These are phyloP conservation scores for Apis laboriosa DNA, from an alignment of 1,140 invertebrate genomes.

Conservation along the genomic window DNA sequence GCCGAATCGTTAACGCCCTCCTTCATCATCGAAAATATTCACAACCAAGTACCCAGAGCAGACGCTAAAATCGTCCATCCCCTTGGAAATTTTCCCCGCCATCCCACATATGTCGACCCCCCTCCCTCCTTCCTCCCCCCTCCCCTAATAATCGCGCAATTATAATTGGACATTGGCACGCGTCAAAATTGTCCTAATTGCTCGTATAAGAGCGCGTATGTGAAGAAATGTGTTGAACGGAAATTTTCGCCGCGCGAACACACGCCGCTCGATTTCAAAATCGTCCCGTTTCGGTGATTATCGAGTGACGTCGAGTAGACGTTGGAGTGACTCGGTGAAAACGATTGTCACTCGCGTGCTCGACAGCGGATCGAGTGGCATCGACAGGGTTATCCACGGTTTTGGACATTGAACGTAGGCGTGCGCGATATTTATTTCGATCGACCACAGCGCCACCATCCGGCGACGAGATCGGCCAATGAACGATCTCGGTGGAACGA, in stretches of 20 bases:
- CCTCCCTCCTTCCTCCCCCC: too few relatives aligned
- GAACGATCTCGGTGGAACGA: slow-evolving; percentile 41
- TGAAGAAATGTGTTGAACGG: neutral
- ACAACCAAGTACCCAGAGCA: too few relatives aligned
- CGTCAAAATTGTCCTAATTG: slow-evolving; percentile 4
- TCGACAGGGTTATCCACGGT: slow-evolving; percentile 32
- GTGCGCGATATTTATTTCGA: slow-evolving; percentile 55
- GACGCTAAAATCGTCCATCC: too few relatives aligned
- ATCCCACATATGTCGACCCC: neutral
- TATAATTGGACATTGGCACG: slow-evolving; percentile 9
- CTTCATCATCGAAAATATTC: too few relatives aligned
- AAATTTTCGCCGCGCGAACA: neutral
- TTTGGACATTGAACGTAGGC: slow-evolving; percentile 24
- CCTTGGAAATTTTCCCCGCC: too few relatives aligned
- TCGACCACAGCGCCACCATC: neutral
- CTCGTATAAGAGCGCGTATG: neutral
- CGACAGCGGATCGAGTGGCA: slow-evolving; percentile 40
- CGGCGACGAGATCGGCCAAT: neutral
- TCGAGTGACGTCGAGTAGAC: slow-evolving; percentile 44
- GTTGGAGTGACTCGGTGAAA: slow-evolving; percentile 32
- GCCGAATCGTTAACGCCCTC: too few relatives aligned
- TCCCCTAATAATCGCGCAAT: neutral
- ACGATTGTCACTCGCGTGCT: slow-evolving; percentile 47
- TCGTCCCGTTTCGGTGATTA: slow-evolving; percentile 21
- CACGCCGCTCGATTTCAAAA: slow-evolving; percentile 4